Evolutionary conservation across 2,888 invertebrate genomes (phyloP).

Genomic region (Megaustenia siamemsis): DNA sequence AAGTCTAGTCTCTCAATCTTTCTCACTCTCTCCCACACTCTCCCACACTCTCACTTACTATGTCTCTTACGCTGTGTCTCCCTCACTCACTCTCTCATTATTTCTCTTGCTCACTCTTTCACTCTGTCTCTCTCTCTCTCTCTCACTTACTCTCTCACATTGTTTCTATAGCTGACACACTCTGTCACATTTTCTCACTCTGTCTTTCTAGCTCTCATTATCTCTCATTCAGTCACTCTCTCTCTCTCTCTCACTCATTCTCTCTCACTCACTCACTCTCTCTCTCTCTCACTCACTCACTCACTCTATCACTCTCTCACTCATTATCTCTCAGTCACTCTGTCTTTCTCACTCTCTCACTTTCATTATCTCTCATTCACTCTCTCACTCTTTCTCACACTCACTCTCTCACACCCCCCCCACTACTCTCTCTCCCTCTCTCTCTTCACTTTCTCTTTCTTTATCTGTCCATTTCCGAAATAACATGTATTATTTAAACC

Average conservation of each 20-base stretch:
- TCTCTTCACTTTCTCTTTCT: not conserved
- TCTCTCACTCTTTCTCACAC: not conserved
- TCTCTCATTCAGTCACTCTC: not conserved
- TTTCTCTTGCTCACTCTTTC: not conserved
- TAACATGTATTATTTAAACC: too few species aligned
- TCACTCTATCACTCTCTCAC: not conserved
- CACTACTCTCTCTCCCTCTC: not conserved
- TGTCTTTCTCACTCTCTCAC: not conserved
- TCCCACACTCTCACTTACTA: too few species aligned
- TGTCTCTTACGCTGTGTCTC: too few species aligned
- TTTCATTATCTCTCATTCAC: not conserved
- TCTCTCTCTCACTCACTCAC: not conserved
- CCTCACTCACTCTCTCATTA: too few species aligned
- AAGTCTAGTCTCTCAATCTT: too few species aligned
- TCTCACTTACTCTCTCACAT: not conserved
- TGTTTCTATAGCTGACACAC: not conserved
- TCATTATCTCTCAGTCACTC: not conserved
- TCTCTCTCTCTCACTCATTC: not conserved
- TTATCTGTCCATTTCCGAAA: not conserved
- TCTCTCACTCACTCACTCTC: not conserved
- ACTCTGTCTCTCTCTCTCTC: not conserved
- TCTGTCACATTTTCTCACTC: not conserved
- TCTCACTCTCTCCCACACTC: too few species aligned
- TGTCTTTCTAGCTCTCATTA: not conserved
- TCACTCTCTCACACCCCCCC: conserved; percentile 1